Evolutionary conservation across 2,797 vertebrate genomes (phyloP), one percentile per base, ranked within the genome.

Genomic region (Cossypha niveicapilla): DNA sequence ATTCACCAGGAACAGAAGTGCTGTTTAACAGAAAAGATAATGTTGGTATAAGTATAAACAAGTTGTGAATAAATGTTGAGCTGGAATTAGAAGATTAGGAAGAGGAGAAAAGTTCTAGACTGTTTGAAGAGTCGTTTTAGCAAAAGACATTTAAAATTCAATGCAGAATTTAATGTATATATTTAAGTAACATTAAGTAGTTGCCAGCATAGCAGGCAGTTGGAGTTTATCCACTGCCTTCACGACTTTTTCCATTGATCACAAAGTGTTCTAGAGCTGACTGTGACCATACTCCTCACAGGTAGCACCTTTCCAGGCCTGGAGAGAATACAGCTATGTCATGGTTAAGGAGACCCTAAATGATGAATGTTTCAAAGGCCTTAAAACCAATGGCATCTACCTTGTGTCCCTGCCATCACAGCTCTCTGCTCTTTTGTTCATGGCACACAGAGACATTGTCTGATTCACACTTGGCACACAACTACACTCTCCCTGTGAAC

Each of bases 401-500:
- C 27, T 24, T 25, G n/a, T 2, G 44, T 44, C 11, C 6, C 34
- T 53, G 8, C 13, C 34, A 34, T 30, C 51, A 62, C 42, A 45
- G 61, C n/a, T 71, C 35, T 58, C 32, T 8, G 16, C 18, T 9
- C 39, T 47, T 13, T 27, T 85, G 39, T 48, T 42, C 27, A 4
- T 2, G 27, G 35, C 41, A 13, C 21, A 22, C 25, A 17, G 6
- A 54, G 28, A 11, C 3, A 1, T 15, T 12, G 21, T 32, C 63
- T 35, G 27, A 78, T 18, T 42, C 24, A 28, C 0, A 0, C 28
- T 10, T 13, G 25, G 32, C 18, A 75, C 30, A 10, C 5, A 2
- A 16, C 50, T n/a, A 13, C 0, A 0, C 10, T 56, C 34, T 45
- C 25, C 14, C 58, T 51, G 27, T 4, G 24, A 82, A 22, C n/a